Evolutionary conservation across 2,113 vertebrate species (phyloP), one percentile per base, ranked within the genome.

Genomic region (Vulpes lagopus): DNA sequence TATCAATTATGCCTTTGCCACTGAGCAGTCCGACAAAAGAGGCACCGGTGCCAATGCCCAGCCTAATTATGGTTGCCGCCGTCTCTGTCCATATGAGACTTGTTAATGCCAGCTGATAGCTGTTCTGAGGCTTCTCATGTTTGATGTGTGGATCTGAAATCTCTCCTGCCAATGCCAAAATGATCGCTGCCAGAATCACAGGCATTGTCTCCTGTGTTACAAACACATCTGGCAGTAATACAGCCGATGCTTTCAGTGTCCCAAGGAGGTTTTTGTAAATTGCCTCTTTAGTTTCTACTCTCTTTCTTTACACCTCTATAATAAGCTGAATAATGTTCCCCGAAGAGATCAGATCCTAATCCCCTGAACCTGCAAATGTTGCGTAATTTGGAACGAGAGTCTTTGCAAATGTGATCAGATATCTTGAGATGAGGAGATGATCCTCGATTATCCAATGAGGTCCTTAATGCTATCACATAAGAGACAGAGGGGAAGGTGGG

Each of bases 231-330:
- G 69, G 30, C n/a, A 59, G 2, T 38, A 55, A 43, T 0, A 9
- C 5, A 62, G 14, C 12, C 19, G 15, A 0, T 2, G 11, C 3
- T 23, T 67, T 30, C 59, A 7, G 9, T 0, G 38, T 53, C 53
- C 51, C n/a, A 32, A 32, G 35, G 11, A 27, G 57, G 53, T 22
- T 43, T 78, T 14, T 53, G 4, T 3, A 65, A 25, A 30, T 73
- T 5, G 1, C 17, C 2, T n/a, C 2, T 65, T 67, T 64, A 30
- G 0, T 60, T 80, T 80, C 49, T 2, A n/a, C 23, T 59, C 16
- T n/a, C 11, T 67, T 51, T 74, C 11, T 95, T 10, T 53, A 12
- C 20, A 17, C 4, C 16, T 55, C 22, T 17, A 4, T 43, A 60
- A 14, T 53, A 59, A 11, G 14, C 11, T 60, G 20, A 87, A 53